Conservation (phyloP, 2,888 invertebrate genomes). For the Aphidoletes aphidimyza region DNA sequence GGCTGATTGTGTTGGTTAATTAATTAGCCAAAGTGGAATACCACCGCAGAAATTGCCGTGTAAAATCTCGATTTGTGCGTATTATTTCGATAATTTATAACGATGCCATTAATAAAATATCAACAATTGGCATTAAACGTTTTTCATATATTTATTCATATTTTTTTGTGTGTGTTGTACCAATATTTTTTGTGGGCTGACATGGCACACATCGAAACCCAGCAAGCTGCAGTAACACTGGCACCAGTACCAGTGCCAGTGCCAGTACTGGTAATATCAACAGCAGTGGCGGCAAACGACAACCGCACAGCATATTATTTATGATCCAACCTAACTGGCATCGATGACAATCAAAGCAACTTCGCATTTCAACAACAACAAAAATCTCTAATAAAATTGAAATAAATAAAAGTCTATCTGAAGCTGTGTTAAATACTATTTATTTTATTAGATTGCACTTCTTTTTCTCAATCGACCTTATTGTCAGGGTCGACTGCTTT, state of each 20-base stretch:
- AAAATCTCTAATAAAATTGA: neutral
- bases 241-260: neutral
- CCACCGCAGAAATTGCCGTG: neutral
- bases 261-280: too few species aligned
- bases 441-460: constrained; percentile 53
- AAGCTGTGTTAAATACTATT: constrained; percentile 46
- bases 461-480: constrained; percentile 54
- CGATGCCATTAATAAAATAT: constrained; percentile 43
- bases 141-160: neutral
- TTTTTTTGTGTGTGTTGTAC: neutral
- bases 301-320: constrained; percentile 40
- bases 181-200: constrained; percentile 10
- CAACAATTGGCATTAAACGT: constrained; percentile 50
- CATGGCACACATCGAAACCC: neutral
- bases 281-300: neutral
- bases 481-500: constrained; percentile 53
- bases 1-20: neutral
- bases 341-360: constrained; percentile 43
- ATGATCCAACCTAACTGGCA: neutral
- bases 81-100: constrained; percentile 53
- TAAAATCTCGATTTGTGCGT: constrained; percentile 43
- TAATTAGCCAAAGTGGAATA: constrained; percentile 1
- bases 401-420: constrained; percentile 26
- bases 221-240: neutral
- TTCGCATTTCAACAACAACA: neutral